phyloP scores from a whole-genome alignment of 2,888 invertebrate species.

The Hydropsyche betteni region DNA sequence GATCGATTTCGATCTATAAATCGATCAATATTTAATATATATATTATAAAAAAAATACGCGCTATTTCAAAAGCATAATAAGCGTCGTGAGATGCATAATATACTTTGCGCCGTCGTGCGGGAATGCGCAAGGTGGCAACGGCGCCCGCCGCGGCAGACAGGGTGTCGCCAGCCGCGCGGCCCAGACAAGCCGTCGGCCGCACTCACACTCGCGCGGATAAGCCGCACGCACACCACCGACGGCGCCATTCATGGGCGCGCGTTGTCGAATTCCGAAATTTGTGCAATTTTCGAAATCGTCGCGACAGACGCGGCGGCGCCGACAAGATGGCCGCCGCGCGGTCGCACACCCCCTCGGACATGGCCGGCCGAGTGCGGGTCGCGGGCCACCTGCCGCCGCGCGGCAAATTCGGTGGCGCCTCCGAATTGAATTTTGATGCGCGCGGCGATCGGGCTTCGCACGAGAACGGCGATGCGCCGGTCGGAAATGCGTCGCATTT shows the following conservation, averaged over 20 bases:
- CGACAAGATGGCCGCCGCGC: constrained; percentile 36
- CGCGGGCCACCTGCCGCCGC: constrained; percentile 14
- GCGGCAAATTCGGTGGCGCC: constrained; percentile 13
- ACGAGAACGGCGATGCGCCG: too few species aligned
- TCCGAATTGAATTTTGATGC: background rate
- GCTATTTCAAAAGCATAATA: too few species aligned
- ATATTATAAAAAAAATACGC: too few species aligned
- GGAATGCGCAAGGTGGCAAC: constrained; percentile 72
- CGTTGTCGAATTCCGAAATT: background rate
- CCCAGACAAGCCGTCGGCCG: constrained; percentile 82
- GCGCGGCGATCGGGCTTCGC: too few species aligned
- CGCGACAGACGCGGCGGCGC: constrained; percentile 41
- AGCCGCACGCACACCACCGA: background rate
- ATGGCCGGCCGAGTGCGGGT: background rate
- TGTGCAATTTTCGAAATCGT: background rate
- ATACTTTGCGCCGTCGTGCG: constrained; percentile 51
- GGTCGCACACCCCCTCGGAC: background rate
- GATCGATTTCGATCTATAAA: too few species aligned
- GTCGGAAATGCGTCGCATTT: background rate
- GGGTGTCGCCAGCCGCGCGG: constrained; percentile 87
- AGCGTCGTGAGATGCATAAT: too few species aligned
- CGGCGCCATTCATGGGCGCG: background rate
- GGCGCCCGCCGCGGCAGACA: constrained; percentile 86
- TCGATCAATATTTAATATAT: too few species aligned
- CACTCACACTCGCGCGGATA: constrained; percentile 51